phyloP scores from a whole-genome alignment of 2,113 vertebrate species.

The Mesembrinibis cayennensis region DNA sequence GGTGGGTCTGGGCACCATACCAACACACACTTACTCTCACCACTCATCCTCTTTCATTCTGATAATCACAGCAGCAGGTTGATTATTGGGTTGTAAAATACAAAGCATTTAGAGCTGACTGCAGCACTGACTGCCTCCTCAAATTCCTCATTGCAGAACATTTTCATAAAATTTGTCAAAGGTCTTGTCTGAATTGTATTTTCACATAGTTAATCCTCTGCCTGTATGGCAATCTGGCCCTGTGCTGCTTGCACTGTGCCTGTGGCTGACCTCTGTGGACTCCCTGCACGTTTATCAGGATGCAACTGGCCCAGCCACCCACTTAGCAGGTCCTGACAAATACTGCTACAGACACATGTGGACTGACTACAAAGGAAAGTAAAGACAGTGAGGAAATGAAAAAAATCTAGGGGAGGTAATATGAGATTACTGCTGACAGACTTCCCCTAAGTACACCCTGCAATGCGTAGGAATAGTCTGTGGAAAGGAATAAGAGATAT shows the following conservation, averaged over 20 bases:
- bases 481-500: background rate
- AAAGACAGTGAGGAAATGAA: conserved; percentile 41
- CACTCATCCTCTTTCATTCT: conserved; percentile 58
- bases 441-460: background rate
- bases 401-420: conserved; percentile 9
- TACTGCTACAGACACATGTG: background rate
- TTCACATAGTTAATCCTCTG: conserved; percentile 45
- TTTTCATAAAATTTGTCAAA: conserved; percentile 62
- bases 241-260: background rate
- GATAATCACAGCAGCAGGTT: conserved; percentile 66
- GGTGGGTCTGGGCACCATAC: conserved; percentile 51
- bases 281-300: background rate
- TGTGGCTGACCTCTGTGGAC: background rate
- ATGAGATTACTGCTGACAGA: conserved; percentile 39
- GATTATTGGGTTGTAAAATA: conserved; percentile 66
- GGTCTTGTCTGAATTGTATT: conserved; percentile 48
- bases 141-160: conserved; percentile 38
- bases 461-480: background rate
- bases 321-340: background rate
- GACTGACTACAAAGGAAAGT: background rate
- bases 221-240: background rate
- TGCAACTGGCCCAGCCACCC: conserved; percentile 4
- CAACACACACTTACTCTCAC: conserved; percentile 41
- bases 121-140: conserved; percentile 45
- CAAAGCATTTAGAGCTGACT: conserved; percentile 63